These are phyloP conservation scores for Gortyna flavago DNA, from an alignment of 2,888 invertebrate species.

Conservation along the genomic window DNA sequence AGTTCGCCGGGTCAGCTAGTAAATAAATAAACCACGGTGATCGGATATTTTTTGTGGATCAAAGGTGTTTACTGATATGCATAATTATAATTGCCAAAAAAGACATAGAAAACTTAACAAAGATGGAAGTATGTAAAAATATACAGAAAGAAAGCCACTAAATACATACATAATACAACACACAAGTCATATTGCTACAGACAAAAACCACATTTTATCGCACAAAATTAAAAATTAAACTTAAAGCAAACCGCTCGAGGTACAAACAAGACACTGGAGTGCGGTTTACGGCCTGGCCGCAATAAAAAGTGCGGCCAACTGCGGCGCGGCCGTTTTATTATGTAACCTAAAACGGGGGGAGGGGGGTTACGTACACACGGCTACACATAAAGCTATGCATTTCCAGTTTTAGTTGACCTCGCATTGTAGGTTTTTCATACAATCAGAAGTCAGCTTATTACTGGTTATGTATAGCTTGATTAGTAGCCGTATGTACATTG, in stretches of 20 bases:
- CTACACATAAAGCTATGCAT: too few species aligned
- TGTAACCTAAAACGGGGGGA: neutral
- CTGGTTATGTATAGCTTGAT: too few species aligned
- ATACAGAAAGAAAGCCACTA: neutral
- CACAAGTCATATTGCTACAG: neutral
- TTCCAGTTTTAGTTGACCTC: too few species aligned
- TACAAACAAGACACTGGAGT: constrained; percentile 46
- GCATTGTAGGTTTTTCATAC: too few species aligned
- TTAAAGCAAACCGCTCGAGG: constrained; percentile 26
- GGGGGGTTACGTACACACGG: neutral
- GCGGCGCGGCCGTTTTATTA: constrained; percentile 44
- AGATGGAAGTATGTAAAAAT: neutral
- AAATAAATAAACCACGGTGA: neutral
- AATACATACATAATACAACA: constrained; percentile 29
- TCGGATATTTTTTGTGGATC: neutral
- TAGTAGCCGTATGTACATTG: too few species aligned
- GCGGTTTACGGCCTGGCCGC: constrained; percentile 53
- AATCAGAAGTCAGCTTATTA: too few species aligned
- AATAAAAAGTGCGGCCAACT: constrained; percentile 49
- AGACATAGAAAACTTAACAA: neutral
- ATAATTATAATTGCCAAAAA: neutral
- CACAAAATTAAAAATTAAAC: constrained; percentile 51
- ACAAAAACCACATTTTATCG: constrained; percentile 18
- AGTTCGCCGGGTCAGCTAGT: too few species aligned
- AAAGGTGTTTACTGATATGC: neutral